A percentile compares a stretch with the other conserved stretches of the same genome.
Evolutionary conservation across 2,888 invertebrate species (phyloP).

Genomic region (Pheosia gnoma): DNA sequence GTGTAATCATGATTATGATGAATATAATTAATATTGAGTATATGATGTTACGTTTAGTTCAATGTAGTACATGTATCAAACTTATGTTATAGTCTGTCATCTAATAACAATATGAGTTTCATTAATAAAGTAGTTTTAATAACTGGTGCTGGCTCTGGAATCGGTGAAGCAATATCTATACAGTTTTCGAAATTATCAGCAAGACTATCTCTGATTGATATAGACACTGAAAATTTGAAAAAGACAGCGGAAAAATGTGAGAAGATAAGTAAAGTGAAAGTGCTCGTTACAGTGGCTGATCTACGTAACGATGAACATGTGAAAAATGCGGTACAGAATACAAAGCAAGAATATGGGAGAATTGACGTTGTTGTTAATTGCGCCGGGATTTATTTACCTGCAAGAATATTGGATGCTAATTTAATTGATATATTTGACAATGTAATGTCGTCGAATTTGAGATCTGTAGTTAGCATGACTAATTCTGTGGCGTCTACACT

Average conservation of each 20-base stretch:
- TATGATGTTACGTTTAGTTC: not conserved
- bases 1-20: not conserved
- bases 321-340: constrained; percentile 41
- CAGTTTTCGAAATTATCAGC: constrained; percentile 53
- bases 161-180: constrained; percentile 52
- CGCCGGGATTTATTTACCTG: constrained; percentile 39
- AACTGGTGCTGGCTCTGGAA: constrained; percentile 53
- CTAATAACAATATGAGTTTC: constrained; percentile 44
- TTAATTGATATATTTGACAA: constrained; percentile 45
- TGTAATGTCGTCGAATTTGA: constrained; percentile 46
- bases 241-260: constrained; percentile 42
- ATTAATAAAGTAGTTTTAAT: constrained; percentile 51
- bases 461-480: constrained; percentile 46
- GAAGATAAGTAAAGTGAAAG: constrained; percentile 42
- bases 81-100: not conserved
- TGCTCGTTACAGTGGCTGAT: constrained; percentile 43
- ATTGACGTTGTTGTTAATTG: constrained; percentile 55
- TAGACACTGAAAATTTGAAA: constrained; percentile 39
- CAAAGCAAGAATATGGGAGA: constrained; percentile 41
- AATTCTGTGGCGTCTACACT: constrained; percentile 39
- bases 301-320: constrained; percentile 43
- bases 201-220: constrained; percentile 49
- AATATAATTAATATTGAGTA: not conserved
- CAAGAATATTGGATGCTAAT: constrained; percentile 35
- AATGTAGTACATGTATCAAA: not conserved